A percentile compares a stretch with the other conserved stretches of the same genome.
Conservation (phyloP, 2,888 invertebrate genomes). For the Pristionchus fissidentatus region DNA sequence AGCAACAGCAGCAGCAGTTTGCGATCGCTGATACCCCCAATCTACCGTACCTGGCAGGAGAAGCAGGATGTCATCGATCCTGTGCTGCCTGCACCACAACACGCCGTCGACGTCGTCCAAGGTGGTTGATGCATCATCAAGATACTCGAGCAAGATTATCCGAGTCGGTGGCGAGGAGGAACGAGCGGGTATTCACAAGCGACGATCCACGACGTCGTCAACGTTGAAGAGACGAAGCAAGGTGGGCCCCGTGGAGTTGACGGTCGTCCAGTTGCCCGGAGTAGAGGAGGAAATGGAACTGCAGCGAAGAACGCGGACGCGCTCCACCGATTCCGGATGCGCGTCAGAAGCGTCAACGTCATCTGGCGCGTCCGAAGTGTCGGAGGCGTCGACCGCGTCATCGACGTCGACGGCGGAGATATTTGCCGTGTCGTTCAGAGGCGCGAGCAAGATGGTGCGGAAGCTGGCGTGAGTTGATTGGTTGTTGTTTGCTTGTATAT, state of each 20-base stretch:
- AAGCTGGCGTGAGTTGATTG: slow-evolving; percentile 14
- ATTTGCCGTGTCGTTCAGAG: not conserved
- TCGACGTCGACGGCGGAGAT: slow-evolving; percentile 24
- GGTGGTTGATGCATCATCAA: slow-evolving; percentile 13
- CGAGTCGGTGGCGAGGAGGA: not conserved
- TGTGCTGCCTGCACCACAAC: slow-evolving; percentile 11
- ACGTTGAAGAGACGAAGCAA: too few relatives aligned
- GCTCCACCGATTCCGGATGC: slow-evolving; percentile 21
- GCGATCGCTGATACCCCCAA: too few relatives aligned
- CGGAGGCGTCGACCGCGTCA: not conserved
- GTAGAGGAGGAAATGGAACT: too few relatives aligned
- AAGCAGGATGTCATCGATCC: not conserved
- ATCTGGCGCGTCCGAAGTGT: not conserved
- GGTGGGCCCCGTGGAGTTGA: not conserved
- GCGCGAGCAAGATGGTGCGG: slow-evolving; percentile 20
- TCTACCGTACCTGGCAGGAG: too few relatives aligned
- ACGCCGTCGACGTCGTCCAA: not conserved
- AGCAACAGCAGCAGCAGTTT: too few relatives aligned
- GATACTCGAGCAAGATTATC: not conserved
- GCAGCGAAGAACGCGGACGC: not conserved
- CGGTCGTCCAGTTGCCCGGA: not conserved
- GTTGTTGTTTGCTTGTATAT: too few relatives aligned
- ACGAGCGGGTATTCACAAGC: not conserved
- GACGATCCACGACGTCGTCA: not conserved
- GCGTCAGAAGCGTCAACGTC: slow-evolving; percentile 43